phyloP scores from a whole-genome alignment of 35 echinoderm and acorn worm species.

The Hemicentrotus pulcherrimus region DNA sequence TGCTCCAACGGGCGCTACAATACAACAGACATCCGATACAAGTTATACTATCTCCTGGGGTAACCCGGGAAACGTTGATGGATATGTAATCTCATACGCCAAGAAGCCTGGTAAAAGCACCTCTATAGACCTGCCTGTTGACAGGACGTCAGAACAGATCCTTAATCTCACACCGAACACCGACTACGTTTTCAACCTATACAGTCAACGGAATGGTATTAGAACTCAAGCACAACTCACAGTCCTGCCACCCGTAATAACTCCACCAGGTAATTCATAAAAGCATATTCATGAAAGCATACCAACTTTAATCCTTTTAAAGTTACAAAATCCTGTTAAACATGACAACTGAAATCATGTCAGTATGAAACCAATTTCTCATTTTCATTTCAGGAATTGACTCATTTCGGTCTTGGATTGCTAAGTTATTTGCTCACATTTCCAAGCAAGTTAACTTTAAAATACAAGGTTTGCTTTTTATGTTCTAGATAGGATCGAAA shows the following conservation, averaged over 20 bases:
- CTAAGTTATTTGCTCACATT: too few relatives aligned
- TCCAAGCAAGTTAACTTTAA: too few relatives aligned
- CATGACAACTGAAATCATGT: neutral
- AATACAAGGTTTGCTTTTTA: too few relatives aligned
- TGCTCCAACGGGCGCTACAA: neutral
- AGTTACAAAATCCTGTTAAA: too few relatives aligned
- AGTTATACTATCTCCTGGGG: neutral
- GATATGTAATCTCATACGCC: neutral
- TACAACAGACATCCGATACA: neutral
- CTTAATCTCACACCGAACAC: neutral
- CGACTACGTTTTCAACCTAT: neutral
- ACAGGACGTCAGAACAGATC: neutral
- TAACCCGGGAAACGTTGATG: conserved; percentile 4
- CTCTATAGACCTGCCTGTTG: neutral
- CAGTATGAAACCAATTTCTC: neutral
- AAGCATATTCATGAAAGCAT: too few relatives aligned
- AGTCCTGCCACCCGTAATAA: neutral
- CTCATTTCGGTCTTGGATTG: too few relatives aligned
- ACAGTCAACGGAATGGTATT: neutral
- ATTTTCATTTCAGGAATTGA: too few relatives aligned
- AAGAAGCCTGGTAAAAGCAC: too few relatives aligned
- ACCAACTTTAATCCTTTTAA: too few relatives aligned
- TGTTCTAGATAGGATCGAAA: too few relatives aligned
- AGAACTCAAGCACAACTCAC: neutral
- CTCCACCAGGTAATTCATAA: neutral